Base-by-base conservation (phyloP, 2,797 vertebrate genomes). In the Sebastes taczanowskii region DNA sequence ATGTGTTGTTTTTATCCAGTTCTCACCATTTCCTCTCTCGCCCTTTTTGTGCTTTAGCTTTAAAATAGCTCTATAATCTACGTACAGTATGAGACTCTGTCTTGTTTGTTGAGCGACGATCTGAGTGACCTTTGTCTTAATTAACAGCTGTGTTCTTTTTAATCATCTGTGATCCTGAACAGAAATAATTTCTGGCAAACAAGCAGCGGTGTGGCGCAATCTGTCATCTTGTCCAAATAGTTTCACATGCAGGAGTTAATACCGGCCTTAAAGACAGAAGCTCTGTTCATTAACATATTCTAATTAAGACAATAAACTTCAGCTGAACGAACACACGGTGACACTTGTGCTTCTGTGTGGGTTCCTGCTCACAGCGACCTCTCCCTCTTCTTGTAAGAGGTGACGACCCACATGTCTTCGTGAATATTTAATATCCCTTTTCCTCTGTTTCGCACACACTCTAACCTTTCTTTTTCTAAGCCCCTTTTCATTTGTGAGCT, bases 251-350 rank as follows among this genome's bases (percentile, higher is more conserved):
- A 72, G 62, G 63, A 75, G 56, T 73, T 81, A 64, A 72, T 53
- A 61, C 35, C 1, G 0, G 11, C 55, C 35, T 74, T n/a, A 46
- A 11, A 67, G n/a, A 80, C 52, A 29, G 9, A 42, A 42, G 11
- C 14, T 73, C 5, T 81, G 53, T 78, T 89, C 71, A 90, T 93
- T 87, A 74, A 6, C 66, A 86, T 79, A 74, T 81, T 84, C 25
- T 73, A 90, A 93, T 83, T 74, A 82, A 85, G 61, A 84, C 49
- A 70, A 83, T 86, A 80, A 82, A 85, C 66, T 81, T 80, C 34
- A 71, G 35, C 67, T 78, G 52, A 77, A 22, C 62, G 32, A 85
- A 67, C 65, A 76, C 25, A 83, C 76, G 59, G 61, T 87, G 83
- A 83, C 78, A 63, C 49, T 18, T 25, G 2, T 66, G 34, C 42